These are phyloP conservation scores for Antheraea pernyi DNA, from an alignment of 1,140 invertebrate species.

Conservation along the genomic window DNA sequence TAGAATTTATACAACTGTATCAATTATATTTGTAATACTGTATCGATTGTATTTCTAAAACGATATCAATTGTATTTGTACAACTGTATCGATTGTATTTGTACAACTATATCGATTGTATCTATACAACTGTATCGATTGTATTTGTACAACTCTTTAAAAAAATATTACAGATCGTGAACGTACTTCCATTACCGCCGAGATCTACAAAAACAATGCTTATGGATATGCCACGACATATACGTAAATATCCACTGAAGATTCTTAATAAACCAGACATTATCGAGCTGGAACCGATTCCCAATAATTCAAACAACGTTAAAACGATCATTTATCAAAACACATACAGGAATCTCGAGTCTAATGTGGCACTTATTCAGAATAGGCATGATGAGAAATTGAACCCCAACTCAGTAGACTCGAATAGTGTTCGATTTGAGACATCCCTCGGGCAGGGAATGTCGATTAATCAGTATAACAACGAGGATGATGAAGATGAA, in stretches of 20 bases:
- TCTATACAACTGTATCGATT: too few relatives aligned
- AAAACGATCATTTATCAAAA: slow-evolving; percentile 52
- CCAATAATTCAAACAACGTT: neutral
- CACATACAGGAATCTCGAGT: slow-evolving; percentile 19
- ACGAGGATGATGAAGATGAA: slow-evolving; percentile 13
- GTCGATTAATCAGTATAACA: neutral
- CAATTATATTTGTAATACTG: too few relatives aligned
- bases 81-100: too few relatives aligned
- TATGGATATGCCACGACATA: slow-evolving; percentile 60
- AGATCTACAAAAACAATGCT: slow-evolving; percentile 55
- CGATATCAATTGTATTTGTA: too few relatives aligned
- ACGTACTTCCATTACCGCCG: slow-evolving; percentile 56
- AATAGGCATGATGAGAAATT: neutral
- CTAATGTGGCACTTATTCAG: neutral
- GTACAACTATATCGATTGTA: too few relatives aligned
- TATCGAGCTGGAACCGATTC: neutral
- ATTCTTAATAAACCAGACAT: slow-evolving; percentile 27
- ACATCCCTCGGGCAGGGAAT: neutral
- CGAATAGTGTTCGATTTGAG: slow-evolving; percentile 34
- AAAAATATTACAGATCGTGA: slow-evolving; percentile 36
- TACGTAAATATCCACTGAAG: slow-evolving; percentile 60
- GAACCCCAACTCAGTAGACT: slow-evolving; percentile 23
- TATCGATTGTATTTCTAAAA: too few relatives aligned
- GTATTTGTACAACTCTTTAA: too few relatives aligned
- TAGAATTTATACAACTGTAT: too few relatives aligned